phyloP scores from a whole-genome alignment of 2,113 vertebrate species.

The Cacatua alba region DNA sequence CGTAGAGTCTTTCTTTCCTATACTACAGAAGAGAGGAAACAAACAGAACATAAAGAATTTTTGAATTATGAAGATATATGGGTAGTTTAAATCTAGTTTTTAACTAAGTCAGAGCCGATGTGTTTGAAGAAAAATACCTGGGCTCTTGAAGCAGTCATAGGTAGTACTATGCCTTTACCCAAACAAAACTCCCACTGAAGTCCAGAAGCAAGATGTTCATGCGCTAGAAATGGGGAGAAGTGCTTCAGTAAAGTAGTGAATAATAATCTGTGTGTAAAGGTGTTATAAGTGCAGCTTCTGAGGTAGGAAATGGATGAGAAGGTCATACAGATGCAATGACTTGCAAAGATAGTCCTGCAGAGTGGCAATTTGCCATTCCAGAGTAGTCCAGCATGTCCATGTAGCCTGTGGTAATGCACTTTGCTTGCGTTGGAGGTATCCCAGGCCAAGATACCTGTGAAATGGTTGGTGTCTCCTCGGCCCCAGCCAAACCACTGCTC shows the following conservation, averaged over 20 bases:
- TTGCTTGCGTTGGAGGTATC: no score
- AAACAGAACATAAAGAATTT: background rate
- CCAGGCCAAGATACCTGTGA: background rate
- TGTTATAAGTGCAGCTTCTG: background rate
- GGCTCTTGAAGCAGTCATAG: background rate
- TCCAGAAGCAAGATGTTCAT: background rate
- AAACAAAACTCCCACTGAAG: background rate
- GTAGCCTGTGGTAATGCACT: no score
- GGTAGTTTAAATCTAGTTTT: background rate
- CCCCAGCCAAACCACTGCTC: background rate
- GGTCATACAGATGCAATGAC: rapidly evolving
- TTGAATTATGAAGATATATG: background rate
- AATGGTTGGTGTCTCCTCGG: no score
- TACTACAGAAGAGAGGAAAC: background rate
- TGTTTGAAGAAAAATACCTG: background rate
- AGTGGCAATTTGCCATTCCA: rapidly evolving
- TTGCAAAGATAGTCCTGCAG: background rate
- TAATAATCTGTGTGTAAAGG: background rate
- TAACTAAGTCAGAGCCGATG: background rate
- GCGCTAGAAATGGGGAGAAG: background rate
- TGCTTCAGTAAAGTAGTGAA: background rate
- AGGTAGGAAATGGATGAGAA: background rate
- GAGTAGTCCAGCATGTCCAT: no score
- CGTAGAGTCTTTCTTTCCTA: background rate
- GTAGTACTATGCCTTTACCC: background rate